Evolutionary conservation across 1,140 invertebrate species (phyloP), one percentile per base, ranked within the genome.

Genomic region (Ctenoplectra terminalis): DNA sequence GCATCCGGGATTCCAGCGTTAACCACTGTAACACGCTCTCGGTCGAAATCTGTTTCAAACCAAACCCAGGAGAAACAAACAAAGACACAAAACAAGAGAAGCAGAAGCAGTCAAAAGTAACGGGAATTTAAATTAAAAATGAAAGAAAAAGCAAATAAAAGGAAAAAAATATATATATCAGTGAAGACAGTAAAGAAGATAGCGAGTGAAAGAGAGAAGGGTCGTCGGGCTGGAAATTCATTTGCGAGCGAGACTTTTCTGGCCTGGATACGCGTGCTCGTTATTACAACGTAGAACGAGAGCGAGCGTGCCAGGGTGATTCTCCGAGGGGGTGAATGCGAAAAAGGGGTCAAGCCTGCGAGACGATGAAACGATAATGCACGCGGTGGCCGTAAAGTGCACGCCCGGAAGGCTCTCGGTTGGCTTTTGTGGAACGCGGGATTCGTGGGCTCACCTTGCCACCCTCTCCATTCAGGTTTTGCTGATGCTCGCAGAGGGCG

Each of bases 401-500:
- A 66, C 76, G 74, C 76, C 66, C 66, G 79, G 37, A 70, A 76
- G 66, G 58, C 75, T 70, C 72, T 77, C 61, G 58, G 11, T 37
- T 61, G 48, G 31, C 50, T 83, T 82, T 82, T 82, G 72, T 76
- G 52, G 60, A 8, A 31, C 58, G 75, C 37, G 43, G 20, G 40
- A 76, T 77, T 66, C 60, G 63, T 56, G 77, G 31, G 74, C 92
- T 92, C 80, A 94, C 92, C 90, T 91, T 93, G 85, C 92, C 92
- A 79, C 94, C 95, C 93, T 95, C 94, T 64, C 94, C 94, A 80
- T 93, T 93, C 50, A 95, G 93, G 86, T 95, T 95, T 89, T 97
- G 96, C 92, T 96, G 96, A 81, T 95, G 94, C 84, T 96, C 95
- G 92, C 96, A 96, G 58, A 97, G 95, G 86, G 96, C 96, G 84